Conservation (phyloP, 2,888 invertebrate species). For the Xestia sexstrigata region DNA sequence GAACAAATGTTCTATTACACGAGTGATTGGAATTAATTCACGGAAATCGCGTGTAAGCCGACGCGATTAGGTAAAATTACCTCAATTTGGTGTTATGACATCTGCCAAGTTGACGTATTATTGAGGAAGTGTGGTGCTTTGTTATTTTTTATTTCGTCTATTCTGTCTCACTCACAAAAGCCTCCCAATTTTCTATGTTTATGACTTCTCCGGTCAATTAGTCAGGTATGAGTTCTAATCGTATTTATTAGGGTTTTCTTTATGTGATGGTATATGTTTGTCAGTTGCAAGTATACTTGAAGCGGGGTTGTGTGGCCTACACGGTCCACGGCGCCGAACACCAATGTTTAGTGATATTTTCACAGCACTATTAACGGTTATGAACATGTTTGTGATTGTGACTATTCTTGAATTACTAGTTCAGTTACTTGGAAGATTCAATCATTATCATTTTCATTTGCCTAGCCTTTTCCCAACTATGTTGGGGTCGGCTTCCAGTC, state of each 20-base stretch:
- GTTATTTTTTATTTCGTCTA: not conserved
- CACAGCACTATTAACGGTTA: not conserved
- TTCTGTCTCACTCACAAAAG: not conserved
- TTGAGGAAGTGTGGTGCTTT: not conserved
- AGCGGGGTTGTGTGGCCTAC: not conserved
- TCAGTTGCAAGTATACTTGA: not conserved
- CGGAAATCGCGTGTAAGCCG: constrained; percentile 50
- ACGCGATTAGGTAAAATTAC: constrained; percentile 43
- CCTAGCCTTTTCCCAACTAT: too few relatives aligned
- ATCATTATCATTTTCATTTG: not conserved
- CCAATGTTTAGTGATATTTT: not conserved
- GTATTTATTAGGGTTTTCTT: not conserved
- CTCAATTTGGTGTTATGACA: constrained; percentile 41
- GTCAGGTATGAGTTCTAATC: not conserved
- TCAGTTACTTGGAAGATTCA: not conserved
- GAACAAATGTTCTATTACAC: constrained; percentile 57
- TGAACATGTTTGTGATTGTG: not conserved
- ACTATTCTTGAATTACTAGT: not conserved
- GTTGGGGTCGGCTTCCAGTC: too few relatives aligned
- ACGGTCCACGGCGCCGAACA: not conserved
- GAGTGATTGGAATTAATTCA: constrained; percentile 53
- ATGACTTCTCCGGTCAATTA: not conserved
- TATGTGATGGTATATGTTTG: not conserved
- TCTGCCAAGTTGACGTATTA: constrained; percentile 29
- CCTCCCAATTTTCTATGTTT: not conserved